Conservation (phyloP, 2,113 vertebrate genomes). For the Numida meleagris region DNA sequence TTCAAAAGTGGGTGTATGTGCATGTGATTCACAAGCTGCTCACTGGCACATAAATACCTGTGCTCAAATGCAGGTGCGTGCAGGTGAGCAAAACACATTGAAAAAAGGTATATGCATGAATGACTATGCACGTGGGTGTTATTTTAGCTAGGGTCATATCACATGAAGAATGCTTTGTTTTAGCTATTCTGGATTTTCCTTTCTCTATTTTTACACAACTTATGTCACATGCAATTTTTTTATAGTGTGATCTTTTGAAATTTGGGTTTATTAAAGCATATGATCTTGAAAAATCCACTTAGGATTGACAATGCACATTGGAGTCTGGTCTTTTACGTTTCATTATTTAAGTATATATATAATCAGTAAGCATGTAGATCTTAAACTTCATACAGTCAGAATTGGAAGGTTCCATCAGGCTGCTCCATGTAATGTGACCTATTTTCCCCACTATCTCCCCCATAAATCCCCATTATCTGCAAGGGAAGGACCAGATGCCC, state of each 20-base stretch:
- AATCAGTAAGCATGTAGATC: background rate
- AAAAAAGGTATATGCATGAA: fast-evolving
- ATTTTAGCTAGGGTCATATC: background rate
- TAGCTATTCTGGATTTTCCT: background rate
- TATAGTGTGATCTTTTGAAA: background rate
- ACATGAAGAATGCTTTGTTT: background rate
- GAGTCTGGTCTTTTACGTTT: background rate
- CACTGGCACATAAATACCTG: fast-evolving
- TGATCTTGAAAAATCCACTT: background rate
- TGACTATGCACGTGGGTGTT: background rate
- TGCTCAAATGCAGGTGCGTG: background rate
- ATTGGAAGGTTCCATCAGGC: background rate
- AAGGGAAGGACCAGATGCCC: background rate
- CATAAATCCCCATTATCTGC: background rate
- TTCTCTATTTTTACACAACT: background rate
- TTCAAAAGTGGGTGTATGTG: background rate
- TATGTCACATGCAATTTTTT: background rate
- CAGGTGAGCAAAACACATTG: background rate
- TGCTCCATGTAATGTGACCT: background rate
- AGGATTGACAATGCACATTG: background rate
- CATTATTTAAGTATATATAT: background rate
- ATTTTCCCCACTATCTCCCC: background rate
- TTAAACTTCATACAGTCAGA: background rate
- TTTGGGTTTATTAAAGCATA: background rate
- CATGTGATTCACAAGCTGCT: background rate